These are phyloP conservation scores for Lasioglossum leucozonium DNA, from an alignment of 2,888 invertebrate genomes.

Conservation along the genomic window DNA sequence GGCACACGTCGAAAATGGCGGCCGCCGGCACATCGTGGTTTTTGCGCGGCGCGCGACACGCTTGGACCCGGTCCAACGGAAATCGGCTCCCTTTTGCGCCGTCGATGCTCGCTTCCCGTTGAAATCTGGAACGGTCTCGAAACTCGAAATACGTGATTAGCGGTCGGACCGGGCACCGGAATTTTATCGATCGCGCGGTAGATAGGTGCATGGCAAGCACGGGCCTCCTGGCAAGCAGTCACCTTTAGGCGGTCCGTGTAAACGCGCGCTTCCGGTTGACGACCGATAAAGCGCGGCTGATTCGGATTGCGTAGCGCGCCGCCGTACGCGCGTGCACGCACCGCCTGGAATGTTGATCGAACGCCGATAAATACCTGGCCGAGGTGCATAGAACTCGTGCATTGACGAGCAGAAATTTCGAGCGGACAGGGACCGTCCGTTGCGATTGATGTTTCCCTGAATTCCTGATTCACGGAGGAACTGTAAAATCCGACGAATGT, in stretches of 20 bases:
- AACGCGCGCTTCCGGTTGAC: constrained; percentile 75
- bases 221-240: constrained; percentile 44
- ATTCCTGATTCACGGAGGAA: constrained; percentile 24
- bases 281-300: constrained; percentile 73
- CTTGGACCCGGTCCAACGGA: constrained; percentile 35
- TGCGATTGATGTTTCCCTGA: constrained; percentile 28
- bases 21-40: background rate
- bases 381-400: constrained; percentile 30
- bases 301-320: constrained; percentile 71
- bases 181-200: constrained; percentile 71
- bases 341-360: constrained; percentile 75
- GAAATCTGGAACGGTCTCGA: constrained; percentile 32
- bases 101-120: background rate
- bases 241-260: constrained; percentile 60
- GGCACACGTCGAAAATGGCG: background rate
- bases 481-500: background rate
- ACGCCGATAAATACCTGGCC: constrained; percentile 71
- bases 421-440: constrained; percentile 15
- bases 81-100: constrained; percentile 30
- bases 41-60: constrained; percentile 21
- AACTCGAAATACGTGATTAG: constrained; percentile 53
- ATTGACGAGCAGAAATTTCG: constrained; percentile 31
- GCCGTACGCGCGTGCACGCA: constrained; percentile 70
- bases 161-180: constrained; percentile 54
- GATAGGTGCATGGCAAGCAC: constrained; percentile 43